Percentiles rank a stretch among this genome's conserved stretches.
Conservation (phyloP, 2,113 vertebrate species). For the Chascanopsetta lugubris region DNA sequence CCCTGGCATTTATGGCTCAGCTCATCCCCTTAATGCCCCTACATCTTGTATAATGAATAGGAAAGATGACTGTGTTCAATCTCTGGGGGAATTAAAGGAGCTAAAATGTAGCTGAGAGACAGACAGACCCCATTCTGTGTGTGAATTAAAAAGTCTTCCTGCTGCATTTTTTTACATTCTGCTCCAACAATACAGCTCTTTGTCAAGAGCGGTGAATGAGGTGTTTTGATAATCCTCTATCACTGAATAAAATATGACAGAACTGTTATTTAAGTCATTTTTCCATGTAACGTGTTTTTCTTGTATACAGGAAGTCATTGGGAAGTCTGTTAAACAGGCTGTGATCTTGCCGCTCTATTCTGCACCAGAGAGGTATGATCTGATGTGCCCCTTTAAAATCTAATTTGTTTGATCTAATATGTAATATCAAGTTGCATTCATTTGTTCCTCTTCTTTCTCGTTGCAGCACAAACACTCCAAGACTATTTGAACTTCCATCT, state of each 20-base stretch:
- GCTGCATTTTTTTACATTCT: neutral
- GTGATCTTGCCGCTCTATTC: constrained; percentile 87
- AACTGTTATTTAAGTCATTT: neutral
- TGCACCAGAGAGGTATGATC: constrained; percentile 84
- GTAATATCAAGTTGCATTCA: neutral
- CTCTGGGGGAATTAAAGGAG: neutral
- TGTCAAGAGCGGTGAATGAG: neutral
- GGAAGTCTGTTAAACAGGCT: constrained; percentile 89
- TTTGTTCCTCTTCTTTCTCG: constrained; percentile 23
- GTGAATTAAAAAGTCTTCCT: neutral
- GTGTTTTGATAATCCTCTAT: neutral
- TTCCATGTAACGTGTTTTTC: neutral
- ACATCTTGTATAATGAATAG: neutral
- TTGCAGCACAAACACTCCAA: constrained; percentile 84
- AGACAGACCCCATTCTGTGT: neutral
- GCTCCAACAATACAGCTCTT: neutral
- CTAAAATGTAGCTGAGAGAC: neutral
- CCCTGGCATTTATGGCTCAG: neutral
- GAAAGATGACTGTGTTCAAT: neutral
- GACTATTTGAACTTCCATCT: constrained; percentile 90
- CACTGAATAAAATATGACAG: neutral
- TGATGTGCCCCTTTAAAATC: neutral
- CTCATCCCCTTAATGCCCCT: neutral
- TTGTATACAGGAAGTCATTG: constrained; percentile 82
- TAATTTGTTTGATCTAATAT: neutral